phyloP scores from a whole-genome alignment of 2,113 vertebrate species.

The Crotalus viridis region DNA sequence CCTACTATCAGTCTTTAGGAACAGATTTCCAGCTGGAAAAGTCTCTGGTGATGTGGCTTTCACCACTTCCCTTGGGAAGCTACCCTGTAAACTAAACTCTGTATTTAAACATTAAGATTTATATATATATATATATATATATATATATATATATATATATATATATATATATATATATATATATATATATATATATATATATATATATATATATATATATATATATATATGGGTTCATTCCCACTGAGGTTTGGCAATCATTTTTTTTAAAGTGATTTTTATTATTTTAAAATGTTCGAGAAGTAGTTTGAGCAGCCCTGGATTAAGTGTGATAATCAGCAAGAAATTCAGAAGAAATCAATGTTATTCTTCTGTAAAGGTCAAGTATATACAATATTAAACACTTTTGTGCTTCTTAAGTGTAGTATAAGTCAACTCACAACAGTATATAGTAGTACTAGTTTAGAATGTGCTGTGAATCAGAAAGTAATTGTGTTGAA shows the following conservation, averaged over 20 bases:
- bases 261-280: not conserved
- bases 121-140: not conserved
- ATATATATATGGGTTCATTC: not conserved
- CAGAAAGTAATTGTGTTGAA: not conserved
- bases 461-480: not conserved
- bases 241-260: not conserved
- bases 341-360: not conserved
- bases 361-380: not conserved
- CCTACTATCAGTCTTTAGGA: not conserved
- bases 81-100: slow-evolving; percentile 3
- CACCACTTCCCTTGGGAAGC: not conserved
- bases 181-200: too few species aligned
- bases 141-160: not conserved
- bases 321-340: not conserved
- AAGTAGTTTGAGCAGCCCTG: not conserved
- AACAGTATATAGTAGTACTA: not conserved
- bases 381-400: not conserved
- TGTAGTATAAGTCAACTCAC: not conserved
- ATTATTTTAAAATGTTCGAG: not conserved
- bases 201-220: too few species aligned
- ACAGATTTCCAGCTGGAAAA: not conserved
- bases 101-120: not conserved
- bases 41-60: slow-evolving; percentile 18
- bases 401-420: not conserved
- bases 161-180: not conserved